Base-by-base conservation (phyloP, 2,113 vertebrate genomes). In the Ardeotis arabs region DNA sequence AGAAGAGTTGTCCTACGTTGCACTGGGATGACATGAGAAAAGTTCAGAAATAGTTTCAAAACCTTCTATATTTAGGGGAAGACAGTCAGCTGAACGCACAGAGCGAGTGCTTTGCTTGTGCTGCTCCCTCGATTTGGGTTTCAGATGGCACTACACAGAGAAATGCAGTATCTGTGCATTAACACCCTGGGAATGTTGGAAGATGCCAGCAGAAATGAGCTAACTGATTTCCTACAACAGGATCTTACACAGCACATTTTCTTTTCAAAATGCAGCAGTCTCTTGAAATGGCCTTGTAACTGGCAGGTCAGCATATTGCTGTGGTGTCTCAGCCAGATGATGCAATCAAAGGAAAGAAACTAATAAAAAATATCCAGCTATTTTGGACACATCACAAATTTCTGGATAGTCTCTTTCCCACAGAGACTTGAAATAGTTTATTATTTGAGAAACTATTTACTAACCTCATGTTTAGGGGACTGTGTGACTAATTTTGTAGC, bases 371-470 rank as follows among this genome's bases (percentile, higher is more conserved):
- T 77, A 87, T 74, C 67, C 90, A 87, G 44, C 68, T 91, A 62
- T 72, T 86, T 49, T 90, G 69, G 83, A 86, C 35, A 45, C 50
- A 64, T 67, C 78, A 85, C n/a, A 49, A 35, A 67, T 75, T 90
- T 90, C 73, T 56, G 18, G 67, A 74, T 5, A 45, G 77, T 28
- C 37, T 73, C 66, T 70, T 96, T 97, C 94, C 96, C 96, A 97
- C 2, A 85, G 77, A 84, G 87, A 60, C 66, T 81, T 84, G 27
- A 74, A 89, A 85, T 7, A 41, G 53, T 75, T 94, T 91, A 93
- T 89, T 95, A 90, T 89, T 85, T 95, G 70, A 95, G 94, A 93
- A 93, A 78, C 84, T 83, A 68, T 91, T 93, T 76, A 80, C 78
- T 60, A 94, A 85, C 62, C 81, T 70, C 59, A 21, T 88, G 59